Conservation (phyloP, 2,113 vertebrate genomes). For the Odontophorus gujanensis region DNA sequence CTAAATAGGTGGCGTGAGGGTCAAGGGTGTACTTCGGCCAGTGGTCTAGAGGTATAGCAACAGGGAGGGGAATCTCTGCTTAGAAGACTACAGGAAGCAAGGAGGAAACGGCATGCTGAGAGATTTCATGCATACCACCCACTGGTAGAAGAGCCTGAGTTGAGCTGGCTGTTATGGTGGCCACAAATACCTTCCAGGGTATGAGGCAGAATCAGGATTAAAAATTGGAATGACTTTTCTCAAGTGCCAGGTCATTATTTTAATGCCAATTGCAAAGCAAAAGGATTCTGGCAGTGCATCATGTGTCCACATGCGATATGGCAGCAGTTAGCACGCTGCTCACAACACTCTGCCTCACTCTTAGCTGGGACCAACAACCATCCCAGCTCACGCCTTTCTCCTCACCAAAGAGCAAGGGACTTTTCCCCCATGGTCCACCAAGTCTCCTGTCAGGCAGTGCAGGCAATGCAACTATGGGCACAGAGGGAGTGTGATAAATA, state of each 20-base stretch:
- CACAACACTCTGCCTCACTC: neutral
- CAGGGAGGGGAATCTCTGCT: neutral
- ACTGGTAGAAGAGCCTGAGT: neutral
- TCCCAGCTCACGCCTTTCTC: neutral
- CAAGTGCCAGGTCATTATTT: neutral
- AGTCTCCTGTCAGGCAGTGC: neutral
- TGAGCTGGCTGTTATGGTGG: neutral
- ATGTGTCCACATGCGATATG: fast-evolving
- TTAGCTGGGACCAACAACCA: neutral
- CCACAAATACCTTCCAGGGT: neutral
- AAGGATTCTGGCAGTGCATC: neutral
- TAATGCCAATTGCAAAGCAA: neutral
- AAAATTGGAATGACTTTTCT: too few species aligned
- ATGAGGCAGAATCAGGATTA: neutral
- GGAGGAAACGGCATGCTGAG: neutral
- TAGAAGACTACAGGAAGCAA: neutral
- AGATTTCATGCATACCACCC: neutral
- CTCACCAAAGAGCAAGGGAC: too few species aligned
- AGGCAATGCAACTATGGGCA: neutral
- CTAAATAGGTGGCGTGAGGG: neutral
- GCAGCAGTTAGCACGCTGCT: neutral
- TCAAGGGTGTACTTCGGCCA: neutral
- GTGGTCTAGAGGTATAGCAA: neutral
- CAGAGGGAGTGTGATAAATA: fast-evolving
- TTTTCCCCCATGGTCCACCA: neutral